Conservation (phyloP, 2,888 invertebrate species). For the Cancer borealis region DNA sequence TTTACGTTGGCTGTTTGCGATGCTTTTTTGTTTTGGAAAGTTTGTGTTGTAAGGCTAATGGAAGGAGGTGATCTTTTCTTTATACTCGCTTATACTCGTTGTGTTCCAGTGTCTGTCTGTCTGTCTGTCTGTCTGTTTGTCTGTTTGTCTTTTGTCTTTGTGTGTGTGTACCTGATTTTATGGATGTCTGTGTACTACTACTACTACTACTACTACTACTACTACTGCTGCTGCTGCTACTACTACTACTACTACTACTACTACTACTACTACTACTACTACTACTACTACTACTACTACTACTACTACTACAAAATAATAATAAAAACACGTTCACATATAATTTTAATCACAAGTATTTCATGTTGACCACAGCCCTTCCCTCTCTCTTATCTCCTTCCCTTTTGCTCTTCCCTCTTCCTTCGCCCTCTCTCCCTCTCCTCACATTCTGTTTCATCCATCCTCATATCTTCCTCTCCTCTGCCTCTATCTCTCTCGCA, state of each 20-base stretch:
- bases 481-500: neutral
- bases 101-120: too few species aligned
- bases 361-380: neutral
- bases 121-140: too few species aligned
- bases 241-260: neutral
- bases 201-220: conserved; percentile 32
- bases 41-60: too few species aligned
- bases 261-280: conserved; percentile 29
- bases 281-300: conserved; percentile 7
- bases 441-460: neutral
- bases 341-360: too few species aligned
- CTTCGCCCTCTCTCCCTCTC: neutral
- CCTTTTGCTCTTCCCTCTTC: neutral
- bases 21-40: too few species aligned
- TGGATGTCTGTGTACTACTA: neutral
- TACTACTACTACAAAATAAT: neutral
- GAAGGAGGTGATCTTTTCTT: too few species aligned
- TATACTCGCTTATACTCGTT: too few species aligned
- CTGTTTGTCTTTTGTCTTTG: neutral
- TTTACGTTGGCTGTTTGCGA: too few species aligned
- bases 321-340: too few species aligned
- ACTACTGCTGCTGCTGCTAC: neutral
- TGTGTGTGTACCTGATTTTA: neutral
- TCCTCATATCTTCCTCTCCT: neutral
- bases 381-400: neutral